Base-by-base conservation (phyloP, 2,797 vertebrate genomes). In the Sebastes vulpes region DNA sequence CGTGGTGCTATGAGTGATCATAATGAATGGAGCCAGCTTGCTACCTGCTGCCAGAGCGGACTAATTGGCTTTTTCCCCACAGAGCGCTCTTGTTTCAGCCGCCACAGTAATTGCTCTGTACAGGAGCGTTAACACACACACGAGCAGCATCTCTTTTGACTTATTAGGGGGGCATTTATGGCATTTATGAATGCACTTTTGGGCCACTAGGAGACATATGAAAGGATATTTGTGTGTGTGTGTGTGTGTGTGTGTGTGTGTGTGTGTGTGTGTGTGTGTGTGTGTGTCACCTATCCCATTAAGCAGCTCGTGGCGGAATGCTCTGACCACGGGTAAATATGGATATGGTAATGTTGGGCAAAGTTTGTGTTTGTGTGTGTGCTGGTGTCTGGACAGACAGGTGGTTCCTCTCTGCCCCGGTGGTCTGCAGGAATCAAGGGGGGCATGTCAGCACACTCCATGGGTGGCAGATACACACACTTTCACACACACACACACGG, bases 51-150 rank as follows among this genome's bases (percentile, higher is more conserved):
- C 88, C 80, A 64, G 65, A 0, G 46, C 16, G 38, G 83, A 87
- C 92, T 92, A 93, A 94, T 95, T 94, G 90, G 89, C 87, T 86
- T 93, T 46, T 81, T 89, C 88, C 91, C 91, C 78, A 89, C 88
- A 92, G 92, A 90, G 90, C 48, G 58, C 81, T 85, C 84, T 84
- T 92, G 91, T 92, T 90, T 89, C 81, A 65, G 82, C 79, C 70
- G 84, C 76, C 69, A 2, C 79, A 61, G 90, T 92, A 93, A 93
- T 92, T 93, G 89, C 88, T 89, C 16, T 72, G 78, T 90, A 83
- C 87, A 81, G 79, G 64, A 85, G 81, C 21, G 1, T 84, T 87
- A 86, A 72, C 46, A 84, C 75, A 52, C 83, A 52, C 83, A 72
- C 29, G 6, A 65, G 61, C 80, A 38, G 25, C 74, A 67, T 89